Evolutionary conservation across 2,113 vertebrate species (phyloP), one percentile per base, ranked within the genome.

Genomic region (Siphamia tubifer): DNA sequence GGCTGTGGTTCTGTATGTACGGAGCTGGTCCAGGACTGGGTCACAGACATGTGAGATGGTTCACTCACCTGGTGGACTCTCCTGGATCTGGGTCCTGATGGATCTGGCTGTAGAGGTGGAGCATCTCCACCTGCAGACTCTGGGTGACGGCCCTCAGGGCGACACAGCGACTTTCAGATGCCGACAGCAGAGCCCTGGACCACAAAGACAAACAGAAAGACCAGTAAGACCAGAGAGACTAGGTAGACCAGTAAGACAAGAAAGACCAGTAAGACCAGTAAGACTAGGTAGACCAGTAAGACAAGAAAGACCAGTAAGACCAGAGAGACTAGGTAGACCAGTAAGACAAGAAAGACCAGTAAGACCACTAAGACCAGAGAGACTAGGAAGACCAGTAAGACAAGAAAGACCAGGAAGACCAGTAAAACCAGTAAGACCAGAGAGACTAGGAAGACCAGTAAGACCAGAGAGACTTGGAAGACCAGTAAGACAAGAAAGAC

Each of bases 61-160:
- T 28, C 13, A 7, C 24, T 27, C 45, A 28, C 25, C 25, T 17
- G 25, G 25, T 48, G 24, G 13, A n/a, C 27, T 23, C n/a, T 30
- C 44, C 25, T 28, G 25, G 35, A 4, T 12, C 15, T 38, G 35
- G 35, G 3, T 72, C 75, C 38, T 24, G 67, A 4, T 96, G 94
- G 57, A 97, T 17, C 36, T 89, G 91, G 55, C 95, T 88, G 68
- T 96, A 96, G n/a, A 99, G 90, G 38, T 95, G 90, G 20, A 98
- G 87, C 77, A 97, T 94, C 90, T 99, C 93, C 1, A 92, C 68
- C 80, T 99, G 95, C 49, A 98, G 94, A 0, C 82, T 85, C 71
- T 94, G 95, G 0, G 89, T 90, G 69, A 98, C 86, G 67, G 88
- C 88, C 23, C 94, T 95, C 85, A 98, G 94, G 3, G 92, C 92